These are phyloP conservation scores for Nephrotoma guestfalica DNA, from an alignment of 2,888 invertebrate genomes.

Conservation along the genomic window DNA sequence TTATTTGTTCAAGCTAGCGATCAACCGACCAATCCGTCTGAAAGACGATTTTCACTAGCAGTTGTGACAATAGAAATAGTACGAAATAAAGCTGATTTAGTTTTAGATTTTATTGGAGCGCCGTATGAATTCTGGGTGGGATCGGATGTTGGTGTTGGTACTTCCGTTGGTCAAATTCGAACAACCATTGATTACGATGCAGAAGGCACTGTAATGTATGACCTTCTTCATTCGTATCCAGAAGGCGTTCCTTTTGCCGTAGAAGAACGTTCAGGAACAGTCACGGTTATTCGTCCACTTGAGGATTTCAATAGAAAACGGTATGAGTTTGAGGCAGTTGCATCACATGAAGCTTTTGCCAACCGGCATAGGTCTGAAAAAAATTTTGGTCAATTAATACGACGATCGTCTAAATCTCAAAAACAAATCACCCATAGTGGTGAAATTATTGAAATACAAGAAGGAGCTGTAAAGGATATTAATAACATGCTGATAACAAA, in stretches of 20 bases:
- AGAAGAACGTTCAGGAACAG: constrained; percentile 74
- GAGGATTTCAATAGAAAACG: constrained; percentile 48
- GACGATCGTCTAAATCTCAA: constrained; percentile 13
- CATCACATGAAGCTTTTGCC: constrained; percentile 34
- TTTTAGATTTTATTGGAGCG: constrained; percentile 67
- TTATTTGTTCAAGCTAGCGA: constrained; percentile 74
- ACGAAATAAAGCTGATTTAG: constrained; percentile 34
- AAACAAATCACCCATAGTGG: constrained; percentile 14
- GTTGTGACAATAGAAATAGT: constrained; percentile 71
- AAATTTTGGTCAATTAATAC: constrained; percentile 10
- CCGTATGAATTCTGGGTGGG: constrained; percentile 88
- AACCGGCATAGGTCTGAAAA: constrained; percentile 22
- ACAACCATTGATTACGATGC: constrained; percentile 56
- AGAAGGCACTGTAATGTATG: constrained; percentile 49
- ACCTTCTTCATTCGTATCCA: constrained; percentile 69
- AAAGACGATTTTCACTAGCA: constrained; percentile 64
- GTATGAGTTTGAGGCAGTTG: constrained; percentile 74
- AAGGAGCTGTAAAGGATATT: constrained; percentile 22
- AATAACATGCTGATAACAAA: constrained; percentile 63
- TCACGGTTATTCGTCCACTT: constrained; percentile 66
- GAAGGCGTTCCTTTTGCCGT: constrained; percentile 90
- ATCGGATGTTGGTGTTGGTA: constrained; percentile 68
- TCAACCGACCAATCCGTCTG: constrained; percentile 70
- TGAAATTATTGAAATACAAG: constrained; percentile 26
- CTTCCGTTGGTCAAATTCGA: constrained; percentile 72